Percentiles rank a stretch among this genome's conserved stretches.
These are phyloP conservation scores for Diorhabda elongata DNA, from an alignment of 1,140 invertebrate genomes.

Conservation along the genomic window DNA sequence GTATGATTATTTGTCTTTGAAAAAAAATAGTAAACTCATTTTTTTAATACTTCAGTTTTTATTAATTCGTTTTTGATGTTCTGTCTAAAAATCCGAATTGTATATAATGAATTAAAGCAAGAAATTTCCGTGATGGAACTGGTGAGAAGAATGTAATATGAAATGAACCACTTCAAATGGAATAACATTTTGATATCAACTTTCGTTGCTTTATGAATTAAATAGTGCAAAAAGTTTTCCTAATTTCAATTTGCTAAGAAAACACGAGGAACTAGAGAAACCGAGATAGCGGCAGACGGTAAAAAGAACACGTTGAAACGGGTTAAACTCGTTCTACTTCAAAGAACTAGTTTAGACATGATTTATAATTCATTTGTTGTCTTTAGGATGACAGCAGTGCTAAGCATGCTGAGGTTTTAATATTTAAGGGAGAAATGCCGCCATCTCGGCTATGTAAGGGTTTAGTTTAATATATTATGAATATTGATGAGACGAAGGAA, in stretches of 20 bases:
- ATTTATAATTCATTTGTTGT: slow-evolving; percentile 23
- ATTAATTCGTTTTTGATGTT: too few species aligned
- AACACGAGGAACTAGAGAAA: background rate
- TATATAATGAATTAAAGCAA: too few species aligned
- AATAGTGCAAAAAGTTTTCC: background rate
- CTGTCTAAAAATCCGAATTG: too few species aligned
- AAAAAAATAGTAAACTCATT: too few species aligned
- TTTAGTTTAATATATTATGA: slow-evolving; percentile 10
- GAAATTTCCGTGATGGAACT: too few species aligned
- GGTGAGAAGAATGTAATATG: too few species aligned
- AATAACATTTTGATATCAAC: background rate
- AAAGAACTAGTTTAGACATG: slow-evolving; percentile 15
- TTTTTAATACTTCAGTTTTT: too few species aligned
- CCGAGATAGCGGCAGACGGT: background rate
- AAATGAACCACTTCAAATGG: background rate
- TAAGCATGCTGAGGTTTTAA: slow-evolving; percentile 4
- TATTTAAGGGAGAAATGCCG: slow-evolving; percentile 4
- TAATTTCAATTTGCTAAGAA: slow-evolving; percentile 1
- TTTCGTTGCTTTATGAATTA: background rate
- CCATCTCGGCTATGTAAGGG: background rate
- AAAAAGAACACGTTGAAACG: slow-evolving; percentile 2
- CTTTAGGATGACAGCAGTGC: slow-evolving; percentile 8
- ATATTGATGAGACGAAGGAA: slow-evolving; percentile 9
- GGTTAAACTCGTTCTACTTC: slow-evolving; percentile 8
- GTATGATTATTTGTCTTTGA: too few species aligned